Base-by-base conservation (phyloP, 2,888 invertebrate genomes). In the Parnassius apollo region DNA sequence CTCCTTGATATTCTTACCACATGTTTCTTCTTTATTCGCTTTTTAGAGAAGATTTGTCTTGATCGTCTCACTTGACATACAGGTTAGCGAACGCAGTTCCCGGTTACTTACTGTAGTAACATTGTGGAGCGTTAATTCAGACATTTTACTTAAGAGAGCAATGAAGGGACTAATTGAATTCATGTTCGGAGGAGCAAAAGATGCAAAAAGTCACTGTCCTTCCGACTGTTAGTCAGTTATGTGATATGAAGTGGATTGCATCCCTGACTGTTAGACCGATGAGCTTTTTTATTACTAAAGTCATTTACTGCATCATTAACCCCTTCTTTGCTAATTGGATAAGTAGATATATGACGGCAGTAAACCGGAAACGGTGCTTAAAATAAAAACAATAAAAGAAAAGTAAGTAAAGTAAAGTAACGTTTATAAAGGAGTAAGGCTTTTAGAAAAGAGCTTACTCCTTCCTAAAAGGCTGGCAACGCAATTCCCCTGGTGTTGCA, bases 1-100 rank as follows among this genome's bases (percentile, higher is more conserved):
- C 57, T 74, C 86, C 85, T 85, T 86, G 87, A 86, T 85, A 83
- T 76, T 77, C 72, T 83, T 86, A 76, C 76, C 72, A 73, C 2
- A 25, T 25, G 0, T 25, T 25, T 25, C 2, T 25, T 25, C 25
- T 25, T 25, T 2, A 25, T 25, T 2, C 25, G 25, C 25, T 25
- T 2, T 2, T 25, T 25, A 25, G 25, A 25, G 25, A 25, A 25
- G 18, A 18, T 18, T 18, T 18, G 18, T 18, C 18, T 25, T 25
- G 2, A 25, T 25, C 25, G 25, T 2, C 25, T 1, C 25, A 2
- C 25, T 25, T 25, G 25, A 25, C 25, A 25, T 2, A 25, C 25
- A 2, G 25, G 25, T 25, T 25, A 25, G 25, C 25, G 2, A 25
- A 2, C 25, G 25, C 25, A 25, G 25, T 25, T 2, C 25, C 25